Evolutionary conservation across 2,888 invertebrate species (phyloP).

Genomic region (Dromius quadrimaculatus): DNA sequence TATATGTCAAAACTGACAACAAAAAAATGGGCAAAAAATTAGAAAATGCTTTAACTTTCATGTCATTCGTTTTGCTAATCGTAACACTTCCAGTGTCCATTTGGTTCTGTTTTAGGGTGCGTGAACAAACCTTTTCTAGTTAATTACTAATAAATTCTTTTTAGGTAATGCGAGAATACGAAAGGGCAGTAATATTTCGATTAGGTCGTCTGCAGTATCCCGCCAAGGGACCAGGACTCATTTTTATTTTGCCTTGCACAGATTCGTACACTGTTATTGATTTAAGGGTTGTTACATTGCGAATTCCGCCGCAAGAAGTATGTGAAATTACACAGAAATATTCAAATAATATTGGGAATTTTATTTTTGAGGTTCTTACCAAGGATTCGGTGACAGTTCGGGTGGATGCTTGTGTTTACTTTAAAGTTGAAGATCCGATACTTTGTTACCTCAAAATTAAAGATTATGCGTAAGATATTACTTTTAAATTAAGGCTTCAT

Average conservation of each 20-base stretch:
- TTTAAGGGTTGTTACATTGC: conserved; percentile 25
- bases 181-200: conserved; percentile 31
- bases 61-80: neutral
- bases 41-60: too few species aligned
- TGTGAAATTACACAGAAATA: neutral
- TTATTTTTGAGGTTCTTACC: conserved; percentile 74
- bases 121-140: neutral
- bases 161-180: conserved; percentile 11
- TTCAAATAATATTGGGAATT: neutral
- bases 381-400: conserved; percentile 90
- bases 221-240: conserved; percentile 28
- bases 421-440: conserved; percentile 78
- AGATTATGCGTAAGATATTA: conserved; percentile 70
- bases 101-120: conserved; percentile 17
- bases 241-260: conserved; percentile 35
- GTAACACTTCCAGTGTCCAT: neutral
- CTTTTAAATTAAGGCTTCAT: too few species aligned
- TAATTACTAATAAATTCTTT: conserved; percentile 7
- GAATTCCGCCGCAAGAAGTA: conserved; percentile 42
- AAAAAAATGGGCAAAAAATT: too few species aligned
- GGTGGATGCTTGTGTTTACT: conserved; percentile 86
- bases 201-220: conserved; percentile 9
- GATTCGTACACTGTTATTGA: conserved; percentile 23
- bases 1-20: too few species aligned
- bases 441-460: conserved; percentile 76